Evolutionary conservation across 1,140 invertebrate species (phyloP).

Genomic region (Drosophila rufa): DNA sequence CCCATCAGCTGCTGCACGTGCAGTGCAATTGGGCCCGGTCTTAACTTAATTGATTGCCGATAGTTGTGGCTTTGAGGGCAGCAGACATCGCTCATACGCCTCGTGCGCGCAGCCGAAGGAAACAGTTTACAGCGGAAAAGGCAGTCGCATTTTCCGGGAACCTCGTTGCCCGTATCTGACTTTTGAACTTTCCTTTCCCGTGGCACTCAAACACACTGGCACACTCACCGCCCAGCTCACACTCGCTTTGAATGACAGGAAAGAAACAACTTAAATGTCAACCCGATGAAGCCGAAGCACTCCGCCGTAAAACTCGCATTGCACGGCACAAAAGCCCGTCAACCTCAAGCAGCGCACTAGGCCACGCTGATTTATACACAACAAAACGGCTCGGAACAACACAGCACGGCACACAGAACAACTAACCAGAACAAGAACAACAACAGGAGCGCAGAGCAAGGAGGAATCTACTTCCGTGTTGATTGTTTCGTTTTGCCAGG

Average conservation of each 20-base stretch:
- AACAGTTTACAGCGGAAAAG: slow-evolving; percentile 13
- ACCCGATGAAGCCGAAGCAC: slow-evolving; percentile 77
- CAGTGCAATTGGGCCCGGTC: slow-evolving; percentile 26
- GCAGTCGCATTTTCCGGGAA: slow-evolving; percentile 14
- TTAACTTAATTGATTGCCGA: slow-evolving; percentile 48
- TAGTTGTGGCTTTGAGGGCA: slow-evolving; percentile 32
- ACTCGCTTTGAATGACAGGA: slow-evolving; percentile 38
- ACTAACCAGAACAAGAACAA: slow-evolving; percentile 13
- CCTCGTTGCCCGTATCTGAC: slow-evolving; percentile 12
- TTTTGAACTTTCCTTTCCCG: slow-evolving; percentile 37
- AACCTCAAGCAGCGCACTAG: slow-evolving; percentile 81
- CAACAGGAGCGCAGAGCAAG: slow-evolving; percentile 35
- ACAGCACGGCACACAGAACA: slow-evolving; percentile 29
- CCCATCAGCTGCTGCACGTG: slow-evolving; percentile 25
- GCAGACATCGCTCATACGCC: slow-evolving; percentile 28
- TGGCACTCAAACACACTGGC: slow-evolving; percentile 7
- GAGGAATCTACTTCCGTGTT: slow-evolving; percentile 78
- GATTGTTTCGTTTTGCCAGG: slow-evolving; percentile 77
- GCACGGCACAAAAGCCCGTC: slow-evolving; percentile 66
- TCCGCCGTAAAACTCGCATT: slow-evolving; percentile 77
- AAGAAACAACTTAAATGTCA: slow-evolving; percentile 74
- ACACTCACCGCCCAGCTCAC: slow-evolving; percentile 1
- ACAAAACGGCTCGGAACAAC: slow-evolving; percentile 36
- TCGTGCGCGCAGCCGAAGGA: background rate
- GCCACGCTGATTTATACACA: slow-evolving; percentile 75